phyloP scores from a whole-genome alignment of 2,797 vertebrate genomes.

The Carcharodon carcharias region DNA sequence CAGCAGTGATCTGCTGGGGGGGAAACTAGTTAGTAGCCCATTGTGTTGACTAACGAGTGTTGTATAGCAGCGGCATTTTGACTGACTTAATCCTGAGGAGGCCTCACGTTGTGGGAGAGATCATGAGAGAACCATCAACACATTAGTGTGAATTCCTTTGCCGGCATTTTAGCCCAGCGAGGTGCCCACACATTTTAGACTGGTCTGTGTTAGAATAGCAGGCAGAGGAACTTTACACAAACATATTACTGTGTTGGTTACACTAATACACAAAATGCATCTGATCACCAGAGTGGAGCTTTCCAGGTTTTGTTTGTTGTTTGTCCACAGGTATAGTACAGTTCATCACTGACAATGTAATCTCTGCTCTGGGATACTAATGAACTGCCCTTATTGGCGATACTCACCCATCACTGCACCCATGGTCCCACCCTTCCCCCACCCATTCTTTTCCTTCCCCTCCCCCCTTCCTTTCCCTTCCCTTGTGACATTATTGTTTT shows the following conservation, averaged over 20 bases:
- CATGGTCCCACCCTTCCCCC: slow-evolving; percentile 32
- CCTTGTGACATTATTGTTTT: slow-evolving; percentile 67
- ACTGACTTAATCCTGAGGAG: neutral
- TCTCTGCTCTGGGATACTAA: neutral
- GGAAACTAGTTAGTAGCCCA: neutral
- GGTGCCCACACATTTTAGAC: neutral
- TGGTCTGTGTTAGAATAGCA: neutral
- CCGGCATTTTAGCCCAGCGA: neutral
- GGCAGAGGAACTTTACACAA: neutral
- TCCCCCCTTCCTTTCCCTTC: slow-evolving; percentile 49
- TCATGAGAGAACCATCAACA: neutral
- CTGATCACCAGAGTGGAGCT: neutral
- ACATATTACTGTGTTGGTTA: neutral
- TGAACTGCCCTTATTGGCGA: neutral
- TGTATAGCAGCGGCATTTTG: neutral
- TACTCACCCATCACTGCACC: slow-evolving; percentile 14
- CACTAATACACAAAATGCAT: neutral
- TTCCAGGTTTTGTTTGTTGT: slow-evolving; percentile 9
- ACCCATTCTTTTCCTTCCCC: slow-evolving; percentile 44
- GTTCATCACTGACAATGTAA: neutral
- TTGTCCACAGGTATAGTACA: slow-evolving; percentile 20
- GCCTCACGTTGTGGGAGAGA: neutral
- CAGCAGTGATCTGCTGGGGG: neutral
- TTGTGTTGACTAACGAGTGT: neutral
- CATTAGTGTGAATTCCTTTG: neutral